These are phyloP conservation scores for Alces alces DNA, from an alignment of 2,113 vertebrate genomes.

Conservation along the genomic window DNA sequence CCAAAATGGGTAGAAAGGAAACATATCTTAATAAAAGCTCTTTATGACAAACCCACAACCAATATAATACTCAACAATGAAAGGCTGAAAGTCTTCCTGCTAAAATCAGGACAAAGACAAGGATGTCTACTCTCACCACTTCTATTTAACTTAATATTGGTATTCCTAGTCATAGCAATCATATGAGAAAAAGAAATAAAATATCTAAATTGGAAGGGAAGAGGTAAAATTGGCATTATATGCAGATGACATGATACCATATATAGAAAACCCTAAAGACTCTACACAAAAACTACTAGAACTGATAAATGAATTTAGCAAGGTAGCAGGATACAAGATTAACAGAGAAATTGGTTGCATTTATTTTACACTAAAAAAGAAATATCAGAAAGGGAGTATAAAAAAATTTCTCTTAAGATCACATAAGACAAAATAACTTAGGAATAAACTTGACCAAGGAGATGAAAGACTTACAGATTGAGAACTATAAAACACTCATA, in stretches of 20 bases:
- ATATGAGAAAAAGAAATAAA: not conserved
- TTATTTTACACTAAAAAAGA: not conserved
- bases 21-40: not conserved
- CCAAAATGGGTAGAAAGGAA: not conserved
- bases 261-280: not conserved
- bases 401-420: not conserved
- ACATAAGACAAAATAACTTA: not conserved
- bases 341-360: not conserved
- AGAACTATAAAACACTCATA: not conserved
- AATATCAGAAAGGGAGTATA: not conserved
- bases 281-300: not conserved
- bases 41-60: not conserved
- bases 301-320: not conserved
- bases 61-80: not conserved
- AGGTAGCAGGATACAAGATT: not conserved
- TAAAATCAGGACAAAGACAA: not conserved
- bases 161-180: not conserved
- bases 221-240: not conserved
- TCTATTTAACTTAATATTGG: not conserved
- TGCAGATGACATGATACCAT: not conserved
- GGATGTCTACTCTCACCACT: not conserved
- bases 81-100: not conserved
- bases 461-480: not conserved
- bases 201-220: not conserved
- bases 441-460: not conserved